These are phyloP conservation scores for Agonopterix alstromeriana DNA, from an alignment of 2,888 invertebrate genomes.

Conservation along the genomic window DNA sequence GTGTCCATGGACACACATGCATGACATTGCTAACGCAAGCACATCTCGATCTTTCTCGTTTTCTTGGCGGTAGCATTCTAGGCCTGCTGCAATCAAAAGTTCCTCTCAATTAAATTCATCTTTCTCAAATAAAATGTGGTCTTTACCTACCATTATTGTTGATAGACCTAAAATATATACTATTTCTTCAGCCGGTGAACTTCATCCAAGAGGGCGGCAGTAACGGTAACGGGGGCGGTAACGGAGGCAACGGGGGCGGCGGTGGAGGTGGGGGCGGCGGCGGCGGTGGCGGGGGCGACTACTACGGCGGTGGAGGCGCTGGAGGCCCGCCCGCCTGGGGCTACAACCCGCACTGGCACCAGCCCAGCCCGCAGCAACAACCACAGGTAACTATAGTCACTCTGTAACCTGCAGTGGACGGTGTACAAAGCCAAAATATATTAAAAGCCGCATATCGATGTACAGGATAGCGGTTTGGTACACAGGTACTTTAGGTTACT, in stretches of 20 bases:
- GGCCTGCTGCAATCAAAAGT: no score
- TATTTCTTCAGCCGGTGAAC: slow-evolving; percentile 55
- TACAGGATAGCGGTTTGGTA: no score
- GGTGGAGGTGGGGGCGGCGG: slow-evolving; percentile 14
- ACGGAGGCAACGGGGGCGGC: slow-evolving; percentile 29
- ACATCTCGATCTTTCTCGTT: no score
- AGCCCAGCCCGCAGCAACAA: slow-evolving; percentile 60
- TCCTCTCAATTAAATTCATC: background rate
- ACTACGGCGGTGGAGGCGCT: slow-evolving; percentile 24
- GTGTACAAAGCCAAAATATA: background rate
- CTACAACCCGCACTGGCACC: slow-evolving; percentile 76
- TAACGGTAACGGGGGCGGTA: slow-evolving; percentile 21
- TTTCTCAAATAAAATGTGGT: background rate
- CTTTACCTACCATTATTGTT: background rate
- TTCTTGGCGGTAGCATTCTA: no score
- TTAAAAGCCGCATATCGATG: background rate
- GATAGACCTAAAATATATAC: background rate
- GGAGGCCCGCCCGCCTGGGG: slow-evolving; percentile 66
- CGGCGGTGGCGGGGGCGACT: slow-evolving; percentile 22
- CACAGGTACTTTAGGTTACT: no score
- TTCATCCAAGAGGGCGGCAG: slow-evolving; percentile 56
- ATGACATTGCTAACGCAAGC: no score
- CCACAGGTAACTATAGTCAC: slow-evolving; percentile 41
- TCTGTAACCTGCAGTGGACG: slow-evolving; percentile 14
- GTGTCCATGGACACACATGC: no score